Percentiles rank a stretch among this genome's conserved stretches.
Evolutionary conservation across 2,797 vertebrate genomes (phyloP).

Genomic region (Rhynchonycteris naso): DNA sequence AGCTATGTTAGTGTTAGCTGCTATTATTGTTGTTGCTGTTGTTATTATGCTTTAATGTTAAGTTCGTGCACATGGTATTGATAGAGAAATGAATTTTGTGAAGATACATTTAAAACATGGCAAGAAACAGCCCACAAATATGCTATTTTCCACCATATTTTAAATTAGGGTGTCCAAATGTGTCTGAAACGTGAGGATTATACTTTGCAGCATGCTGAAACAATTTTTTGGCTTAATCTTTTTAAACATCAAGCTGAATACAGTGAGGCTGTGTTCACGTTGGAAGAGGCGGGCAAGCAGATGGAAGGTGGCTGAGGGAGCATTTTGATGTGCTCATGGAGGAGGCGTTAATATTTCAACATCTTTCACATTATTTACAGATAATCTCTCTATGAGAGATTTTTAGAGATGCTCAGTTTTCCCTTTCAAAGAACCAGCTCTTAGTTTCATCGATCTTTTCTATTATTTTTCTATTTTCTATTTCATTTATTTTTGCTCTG

Average conservation of each 20-base stretch:
- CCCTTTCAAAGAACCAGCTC: neutral
- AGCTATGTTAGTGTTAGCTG: neutral
- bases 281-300: slow-evolving; percentile 70
- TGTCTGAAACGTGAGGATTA: slow-evolving; percentile 66
- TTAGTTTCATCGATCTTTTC: neutral
- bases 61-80: slow-evolving; percentile 41
- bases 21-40: neutral
- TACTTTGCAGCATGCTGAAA: slow-evolving; percentile 54
- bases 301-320: slow-evolving; percentile 69
- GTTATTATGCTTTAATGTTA: slow-evolving; percentile 45
- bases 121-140: slow-evolving; percentile 64
- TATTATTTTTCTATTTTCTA: neutral
- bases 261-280: neutral
- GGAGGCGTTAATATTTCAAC: slow-evolving; percentile 77
- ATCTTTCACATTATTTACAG: slow-evolving; percentile 78
- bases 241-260: slow-evolving; percentile 62
- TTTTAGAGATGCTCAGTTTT: slow-evolving; percentile 76
- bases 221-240: slow-evolving; percentile 70
- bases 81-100: slow-evolving; percentile 41
- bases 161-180: slow-evolving; percentile 73
- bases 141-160: slow-evolving; percentile 72
- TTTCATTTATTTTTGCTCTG: neutral
- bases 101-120: slow-evolving; percentile 55
- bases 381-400: slow-evolving; percentile 73
- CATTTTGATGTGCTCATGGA: slow-evolving; percentile 53